phyloP scores from a whole-genome alignment of 2,113 vertebrate species.

The Pristiophorus japonicus region DNA sequence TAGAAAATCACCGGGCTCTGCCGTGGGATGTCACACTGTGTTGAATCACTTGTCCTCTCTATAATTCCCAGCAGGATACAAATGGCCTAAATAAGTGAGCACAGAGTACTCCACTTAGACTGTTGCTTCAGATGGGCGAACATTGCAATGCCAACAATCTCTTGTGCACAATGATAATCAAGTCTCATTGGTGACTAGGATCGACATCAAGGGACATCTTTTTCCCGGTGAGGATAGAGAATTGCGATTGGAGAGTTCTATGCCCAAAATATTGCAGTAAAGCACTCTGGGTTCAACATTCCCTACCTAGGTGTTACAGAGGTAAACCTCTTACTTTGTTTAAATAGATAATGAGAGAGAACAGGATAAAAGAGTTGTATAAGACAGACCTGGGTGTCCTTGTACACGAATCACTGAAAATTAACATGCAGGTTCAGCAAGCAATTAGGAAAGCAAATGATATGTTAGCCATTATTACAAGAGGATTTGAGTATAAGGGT shows the following conservation, averaged over 20 bases:
- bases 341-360: neutral
- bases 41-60: neutral
- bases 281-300: neutral
- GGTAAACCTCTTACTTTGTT: neutral
- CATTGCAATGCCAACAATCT: too few relatives aligned
- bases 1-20: neutral
- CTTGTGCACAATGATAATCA: neutral
- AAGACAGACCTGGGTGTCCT: too few relatives aligned
- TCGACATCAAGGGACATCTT: neutral
- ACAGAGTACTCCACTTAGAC: too few relatives aligned
- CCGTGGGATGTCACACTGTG: neutral
- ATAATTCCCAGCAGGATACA: too few relatives aligned
- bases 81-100: too few relatives aligned
- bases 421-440: too few relatives aligned
- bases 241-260: neutral
- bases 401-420: too few relatives aligned
- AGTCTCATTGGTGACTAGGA: neutral
- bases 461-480: too few relatives aligned
- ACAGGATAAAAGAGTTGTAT: neutral
- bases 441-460: too few relatives aligned
- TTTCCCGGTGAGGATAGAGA: neutral
- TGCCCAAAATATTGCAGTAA: neutral
- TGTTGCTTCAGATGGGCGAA: too few relatives aligned
- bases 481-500: too few relatives aligned
- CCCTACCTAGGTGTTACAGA: neutral